Evolutionary conservation across 1,140 invertebrate species (phyloP).

Genomic region (Drosophila prosaltans): DNA sequence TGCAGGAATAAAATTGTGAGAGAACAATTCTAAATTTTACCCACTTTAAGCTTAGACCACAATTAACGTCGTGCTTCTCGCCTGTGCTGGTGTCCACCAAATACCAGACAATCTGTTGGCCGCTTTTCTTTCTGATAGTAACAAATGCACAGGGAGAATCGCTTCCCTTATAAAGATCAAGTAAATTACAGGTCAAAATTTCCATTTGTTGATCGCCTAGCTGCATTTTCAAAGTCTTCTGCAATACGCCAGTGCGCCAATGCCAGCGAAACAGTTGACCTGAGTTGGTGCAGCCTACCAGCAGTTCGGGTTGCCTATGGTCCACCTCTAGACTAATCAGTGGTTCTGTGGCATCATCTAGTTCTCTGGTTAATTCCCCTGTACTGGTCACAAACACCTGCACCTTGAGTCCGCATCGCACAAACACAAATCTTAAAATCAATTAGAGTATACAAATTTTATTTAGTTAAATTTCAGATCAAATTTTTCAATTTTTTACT

Average conservation of each 20-base stretch:
- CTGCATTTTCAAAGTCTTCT: slow-evolving; percentile 63
- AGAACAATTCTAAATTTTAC: slow-evolving; percentile 9
- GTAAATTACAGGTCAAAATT: slow-evolving; percentile 61
- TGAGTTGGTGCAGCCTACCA: slow-evolving; percentile 85
- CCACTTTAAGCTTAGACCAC: slow-evolving; percentile 54
- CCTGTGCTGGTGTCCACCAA: slow-evolving; percentile 62
- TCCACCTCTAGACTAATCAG: slow-evolving; percentile 84
- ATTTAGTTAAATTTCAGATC: slow-evolving; percentile 6
- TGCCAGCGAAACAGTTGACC: slow-evolving; percentile 85
- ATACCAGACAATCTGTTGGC: slow-evolving; percentile 35
- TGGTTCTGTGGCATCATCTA: slow-evolving; percentile 83
- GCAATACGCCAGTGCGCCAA: slow-evolving; percentile 84
- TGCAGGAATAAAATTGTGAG: too few relatives aligned
- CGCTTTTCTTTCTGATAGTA: slow-evolving; percentile 39
- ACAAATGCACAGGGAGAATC: slow-evolving; percentile 65
- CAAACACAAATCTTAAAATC: slow-evolving; percentile 84
- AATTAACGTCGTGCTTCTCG: slow-evolving; percentile 26
- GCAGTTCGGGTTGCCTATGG: slow-evolving; percentile 82
- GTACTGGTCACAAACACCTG: slow-evolving; percentile 86
- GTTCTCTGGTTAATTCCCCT: slow-evolving; percentile 84
- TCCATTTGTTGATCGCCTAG: not conserved
- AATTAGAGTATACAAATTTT: slow-evolving; percentile 24
- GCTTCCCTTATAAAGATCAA: slow-evolving; percentile 63
- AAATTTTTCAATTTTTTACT: slow-evolving; percentile 62
- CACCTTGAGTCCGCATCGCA: slow-evolving; percentile 85